Conservation (phyloP, 2,113 vertebrate genomes). For the Oreochromis spilurus region DNA sequence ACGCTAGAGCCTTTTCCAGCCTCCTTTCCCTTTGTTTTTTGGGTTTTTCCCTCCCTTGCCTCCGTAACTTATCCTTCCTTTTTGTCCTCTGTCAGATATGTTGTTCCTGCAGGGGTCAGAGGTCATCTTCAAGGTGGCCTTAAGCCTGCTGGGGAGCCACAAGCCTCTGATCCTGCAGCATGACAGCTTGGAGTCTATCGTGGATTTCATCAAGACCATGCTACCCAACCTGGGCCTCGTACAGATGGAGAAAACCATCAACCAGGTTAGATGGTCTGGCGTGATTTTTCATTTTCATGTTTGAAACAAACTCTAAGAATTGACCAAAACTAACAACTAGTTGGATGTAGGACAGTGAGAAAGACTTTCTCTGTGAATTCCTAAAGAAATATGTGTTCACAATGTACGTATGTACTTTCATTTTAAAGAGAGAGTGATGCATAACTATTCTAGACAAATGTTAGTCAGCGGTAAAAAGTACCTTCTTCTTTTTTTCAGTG, state of each 20-base stretch:
- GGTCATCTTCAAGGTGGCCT: slow-evolving; percentile 92
- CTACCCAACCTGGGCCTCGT: slow-evolving; percentile 91
- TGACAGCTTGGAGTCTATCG: slow-evolving; percentile 90
- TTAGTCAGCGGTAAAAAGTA: not conserved
- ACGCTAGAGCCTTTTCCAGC: not conserved
- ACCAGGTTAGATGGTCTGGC: slow-evolving; percentile 74
- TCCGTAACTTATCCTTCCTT: not conserved
- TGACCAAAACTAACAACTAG: not conserved
- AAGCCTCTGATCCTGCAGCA: slow-evolving; percentile 93
- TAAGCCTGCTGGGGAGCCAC: slow-evolving; percentile 90
- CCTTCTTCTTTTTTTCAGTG: not conserved
- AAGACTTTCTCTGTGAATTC: not conserved
- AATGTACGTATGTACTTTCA: not conserved
- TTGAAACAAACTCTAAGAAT: not conserved
- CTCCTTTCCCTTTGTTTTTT: not conserved
- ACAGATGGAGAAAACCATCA: slow-evolving; percentile 97
- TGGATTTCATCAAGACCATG: slow-evolving; percentile 93
- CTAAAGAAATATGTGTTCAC: not conserved
- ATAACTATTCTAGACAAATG: not conserved
- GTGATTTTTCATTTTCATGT: not conserved
- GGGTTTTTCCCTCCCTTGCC: not conserved
- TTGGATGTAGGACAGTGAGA: not conserved
- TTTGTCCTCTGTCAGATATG: slow-evolving; percentile 78
- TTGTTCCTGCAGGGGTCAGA: slow-evolving; percentile 91
- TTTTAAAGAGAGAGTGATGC: not conserved